Evolutionary conservation across 2,888 invertebrate species (phyloP).

Genomic region (Epirrhoe tristata): DNA sequence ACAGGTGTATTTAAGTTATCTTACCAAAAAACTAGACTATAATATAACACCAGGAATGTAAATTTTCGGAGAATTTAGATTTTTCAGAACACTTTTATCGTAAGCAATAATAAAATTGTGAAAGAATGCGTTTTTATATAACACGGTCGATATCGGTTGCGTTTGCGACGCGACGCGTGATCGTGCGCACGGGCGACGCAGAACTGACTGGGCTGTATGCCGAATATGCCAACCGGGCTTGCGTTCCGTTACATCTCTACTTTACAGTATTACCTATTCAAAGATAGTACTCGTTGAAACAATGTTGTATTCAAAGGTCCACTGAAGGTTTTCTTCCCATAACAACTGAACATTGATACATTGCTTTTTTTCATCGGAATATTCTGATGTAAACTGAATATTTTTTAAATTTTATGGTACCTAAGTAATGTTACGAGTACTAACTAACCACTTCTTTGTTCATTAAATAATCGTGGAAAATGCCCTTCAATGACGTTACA

Average conservation of each 20-base stretch:
- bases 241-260: slow-evolving; percentile 46
- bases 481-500: neutral
- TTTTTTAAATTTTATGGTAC: too few relatives aligned
- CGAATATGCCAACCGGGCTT: slow-evolving; percentile 51
- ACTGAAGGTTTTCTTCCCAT: neutral
- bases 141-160: slow-evolving; percentile 57
- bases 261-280: slow-evolving; percentile 31
- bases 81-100: slow-evolving; percentile 45
- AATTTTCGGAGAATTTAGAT: slow-evolving; percentile 33
- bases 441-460: neutral
- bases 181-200: slow-evolving; percentile 60
- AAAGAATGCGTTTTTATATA: slow-evolving; percentile 63
- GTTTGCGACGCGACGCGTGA: slow-evolving; percentile 54
- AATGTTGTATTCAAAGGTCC: slow-evolving; percentile 11
- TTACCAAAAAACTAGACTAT: slow-evolving; percentile 57
- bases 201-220: slow-evolving; percentile 58
- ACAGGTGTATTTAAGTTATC: slow-evolving; percentile 49
- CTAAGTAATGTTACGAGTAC: too few relatives aligned
- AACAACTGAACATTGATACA: neutral
- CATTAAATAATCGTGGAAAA: neutral
- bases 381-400: too few relatives aligned
- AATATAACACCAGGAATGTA: slow-evolving; percentile 47
- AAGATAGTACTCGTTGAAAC: slow-evolving; percentile 15
- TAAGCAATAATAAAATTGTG: slow-evolving; percentile 43
- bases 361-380: too few relatives aligned